Conservation (phyloP, 2,888 invertebrate species). For the Pyrgus malvae region DNA sequence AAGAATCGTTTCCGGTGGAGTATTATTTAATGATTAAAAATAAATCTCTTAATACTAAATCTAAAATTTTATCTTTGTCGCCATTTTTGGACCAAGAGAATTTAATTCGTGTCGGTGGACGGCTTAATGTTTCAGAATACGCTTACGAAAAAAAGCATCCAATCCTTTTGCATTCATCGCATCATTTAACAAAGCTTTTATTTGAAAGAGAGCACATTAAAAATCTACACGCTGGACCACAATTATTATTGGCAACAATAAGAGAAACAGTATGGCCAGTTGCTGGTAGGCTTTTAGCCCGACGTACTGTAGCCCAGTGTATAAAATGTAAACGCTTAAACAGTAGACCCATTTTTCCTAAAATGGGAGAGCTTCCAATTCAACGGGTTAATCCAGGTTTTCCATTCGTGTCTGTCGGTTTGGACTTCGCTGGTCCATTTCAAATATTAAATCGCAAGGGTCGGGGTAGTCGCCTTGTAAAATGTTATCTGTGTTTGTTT, state of each 20-base stretch:
- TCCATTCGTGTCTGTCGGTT: not conserved
- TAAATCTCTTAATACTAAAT: not conserved
- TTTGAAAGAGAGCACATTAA: not conserved
- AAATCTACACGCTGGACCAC: conserved; percentile 13
- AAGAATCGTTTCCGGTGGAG: not conserved
- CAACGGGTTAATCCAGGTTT: not conserved
- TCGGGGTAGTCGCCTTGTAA: too few species aligned
- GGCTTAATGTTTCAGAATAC: not conserved
- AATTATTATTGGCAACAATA: conserved; percentile 4
- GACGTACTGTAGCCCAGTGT: conserved; percentile 1
- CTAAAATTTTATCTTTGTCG: not conserved
- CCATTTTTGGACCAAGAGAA: not conserved
- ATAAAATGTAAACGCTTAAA: not conserved
- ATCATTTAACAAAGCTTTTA: not conserved
- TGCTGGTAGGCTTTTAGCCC: not conserved
- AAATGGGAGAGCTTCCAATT: not conserved
- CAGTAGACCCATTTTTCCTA: not conserved
- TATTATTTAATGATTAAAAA: not conserved
- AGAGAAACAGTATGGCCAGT: conserved; percentile 5
- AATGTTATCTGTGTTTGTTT: not conserved
- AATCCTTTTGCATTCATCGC: not conserved
- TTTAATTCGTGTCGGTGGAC: conserved; percentile 16
- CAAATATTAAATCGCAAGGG: not conserved
- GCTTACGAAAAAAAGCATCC: conserved; percentile 1
- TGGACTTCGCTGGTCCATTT: not conserved